phyloP scores from a whole-genome alignment of 2,797 vertebrate species.

The Phalanger gymnotis region DNA sequence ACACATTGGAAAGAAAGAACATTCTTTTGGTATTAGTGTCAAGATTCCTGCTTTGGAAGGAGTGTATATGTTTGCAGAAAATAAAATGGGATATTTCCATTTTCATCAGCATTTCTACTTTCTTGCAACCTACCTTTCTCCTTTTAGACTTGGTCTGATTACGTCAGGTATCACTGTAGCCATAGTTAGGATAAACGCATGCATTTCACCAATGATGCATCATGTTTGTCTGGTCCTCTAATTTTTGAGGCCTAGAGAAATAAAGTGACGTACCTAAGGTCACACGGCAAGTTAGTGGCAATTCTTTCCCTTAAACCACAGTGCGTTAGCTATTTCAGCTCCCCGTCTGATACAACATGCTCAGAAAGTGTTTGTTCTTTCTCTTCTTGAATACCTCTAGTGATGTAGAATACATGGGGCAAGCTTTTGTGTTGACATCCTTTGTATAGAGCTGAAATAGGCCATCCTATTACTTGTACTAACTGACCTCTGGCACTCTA shows the following conservation, averaged over 20 bases:
- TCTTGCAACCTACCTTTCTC: not conserved
- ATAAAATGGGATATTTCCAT: not conserved
- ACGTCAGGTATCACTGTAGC: not conserved
- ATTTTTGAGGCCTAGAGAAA: not conserved
- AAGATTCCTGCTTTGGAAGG: not conserved
- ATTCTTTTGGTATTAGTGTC: not conserved
- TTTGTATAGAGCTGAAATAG: not conserved
- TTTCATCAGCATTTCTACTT: not conserved
- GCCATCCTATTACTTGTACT: not conserved
- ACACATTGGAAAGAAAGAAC: not conserved
- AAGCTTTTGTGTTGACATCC: not conserved
- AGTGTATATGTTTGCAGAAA: not conserved
- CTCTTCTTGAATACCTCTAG: not conserved
- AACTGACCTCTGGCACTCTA: not conserved
- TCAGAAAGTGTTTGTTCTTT: not conserved
- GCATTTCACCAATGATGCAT: not conserved
- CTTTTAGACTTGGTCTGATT: not conserved
- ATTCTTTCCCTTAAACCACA: not conserved
- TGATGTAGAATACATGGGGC: not conserved
- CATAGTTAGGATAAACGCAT: not conserved
- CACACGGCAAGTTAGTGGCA: not conserved
- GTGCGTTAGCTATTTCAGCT: not conserved
- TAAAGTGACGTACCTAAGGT: not conserved
- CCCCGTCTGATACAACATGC: not conserved
- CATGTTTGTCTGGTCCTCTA: not conserved